phyloP scores from a whole-genome alignment of 2,113 vertebrate genomes.

The Baryphthengus martii region DNA sequence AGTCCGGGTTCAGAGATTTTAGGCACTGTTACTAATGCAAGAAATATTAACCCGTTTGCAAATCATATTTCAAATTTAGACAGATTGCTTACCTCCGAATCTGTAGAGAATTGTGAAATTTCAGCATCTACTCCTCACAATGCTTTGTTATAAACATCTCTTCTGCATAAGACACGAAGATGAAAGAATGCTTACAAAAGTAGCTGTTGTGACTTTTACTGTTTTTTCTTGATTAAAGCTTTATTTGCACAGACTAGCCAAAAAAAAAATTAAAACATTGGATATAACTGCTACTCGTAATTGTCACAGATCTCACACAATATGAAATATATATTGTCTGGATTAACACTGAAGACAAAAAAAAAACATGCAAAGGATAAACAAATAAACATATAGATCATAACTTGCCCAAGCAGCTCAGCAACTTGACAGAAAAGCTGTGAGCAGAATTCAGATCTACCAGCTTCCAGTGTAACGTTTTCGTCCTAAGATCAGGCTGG shows the following conservation, averaged over 20 bases:
- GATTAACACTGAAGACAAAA: neutral
- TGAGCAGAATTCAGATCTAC: neutral
- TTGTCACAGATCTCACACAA: neutral
- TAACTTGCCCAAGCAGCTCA: neutral
- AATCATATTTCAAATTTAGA: neutral
- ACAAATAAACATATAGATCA: neutral
- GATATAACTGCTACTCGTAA: rapidly evolving
- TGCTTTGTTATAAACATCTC: neutral
- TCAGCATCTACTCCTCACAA: neutral
- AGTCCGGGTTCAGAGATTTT: neutral
- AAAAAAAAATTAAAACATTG: neutral
- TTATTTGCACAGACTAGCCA: neutral
- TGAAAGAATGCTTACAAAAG: neutral
- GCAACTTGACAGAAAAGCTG: neutral
- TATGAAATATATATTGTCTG: neutral
- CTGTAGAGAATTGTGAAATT: neutral
- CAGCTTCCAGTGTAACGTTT: neutral
- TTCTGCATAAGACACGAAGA: neutral
- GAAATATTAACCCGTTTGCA: neutral
- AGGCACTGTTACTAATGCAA: neutral
- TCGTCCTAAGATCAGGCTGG: neutral
- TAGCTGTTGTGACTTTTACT: neutral
- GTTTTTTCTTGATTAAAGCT: neutral
- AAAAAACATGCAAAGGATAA: neutral
- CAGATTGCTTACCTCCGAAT: neutral